Evolutionary conservation across 2,797 vertebrate species (phyloP).

Genomic region (Epinephelus coioides): DNA sequence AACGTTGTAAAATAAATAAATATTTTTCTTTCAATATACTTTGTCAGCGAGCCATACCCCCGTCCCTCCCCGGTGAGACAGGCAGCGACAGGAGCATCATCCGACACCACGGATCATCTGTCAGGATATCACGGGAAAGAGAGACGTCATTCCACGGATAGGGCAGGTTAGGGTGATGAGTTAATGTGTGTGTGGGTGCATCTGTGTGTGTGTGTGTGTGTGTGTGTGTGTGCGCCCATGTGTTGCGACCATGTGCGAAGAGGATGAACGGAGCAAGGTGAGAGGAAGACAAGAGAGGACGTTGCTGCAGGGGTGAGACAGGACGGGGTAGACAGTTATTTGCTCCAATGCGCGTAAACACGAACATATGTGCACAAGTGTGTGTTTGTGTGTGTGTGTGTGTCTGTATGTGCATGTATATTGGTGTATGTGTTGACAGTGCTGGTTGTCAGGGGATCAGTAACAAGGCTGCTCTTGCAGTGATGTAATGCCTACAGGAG

Average conservation of each 20-base stretch:
- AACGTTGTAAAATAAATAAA: slow-evolving; percentile 7
- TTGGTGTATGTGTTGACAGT: slow-evolving; percentile 71
- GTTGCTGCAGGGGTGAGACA: slow-evolving; percentile 20
- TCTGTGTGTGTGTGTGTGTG: slow-evolving; percentile 29
- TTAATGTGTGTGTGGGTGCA: slow-evolving; percentile 47
- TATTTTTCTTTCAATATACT: slow-evolving; percentile 31
- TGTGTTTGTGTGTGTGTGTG: not conserved
- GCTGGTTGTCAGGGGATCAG: slow-evolving; percentile 84
- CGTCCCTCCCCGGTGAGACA: slow-evolving; percentile 47
- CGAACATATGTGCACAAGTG: slow-evolving; percentile 49
- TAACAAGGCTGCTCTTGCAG: slow-evolving; percentile 84
- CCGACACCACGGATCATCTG: slow-evolving; percentile 79
- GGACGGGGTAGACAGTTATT: slow-evolving; percentile 34
- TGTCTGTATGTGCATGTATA: slow-evolving; percentile 21
- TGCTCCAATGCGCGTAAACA: slow-evolving; percentile 52
- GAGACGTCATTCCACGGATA: slow-evolving; percentile 76
- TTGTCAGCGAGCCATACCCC: not conserved
- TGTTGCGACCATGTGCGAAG: slow-evolving; percentile 21
- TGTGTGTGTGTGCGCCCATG: not conserved
- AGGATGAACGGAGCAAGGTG: slow-evolving; percentile 50
- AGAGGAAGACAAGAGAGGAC: slow-evolving; percentile 48
- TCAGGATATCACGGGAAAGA: slow-evolving; percentile 78
- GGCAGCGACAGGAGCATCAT: slow-evolving; percentile 77
- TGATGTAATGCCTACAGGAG: slow-evolving; percentile 88
- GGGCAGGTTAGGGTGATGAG: slow-evolving; percentile 65